phyloP scores from a whole-genome alignment of 2,113 vertebrate genomes.

The Brachypteracias leptosomus region DNA sequence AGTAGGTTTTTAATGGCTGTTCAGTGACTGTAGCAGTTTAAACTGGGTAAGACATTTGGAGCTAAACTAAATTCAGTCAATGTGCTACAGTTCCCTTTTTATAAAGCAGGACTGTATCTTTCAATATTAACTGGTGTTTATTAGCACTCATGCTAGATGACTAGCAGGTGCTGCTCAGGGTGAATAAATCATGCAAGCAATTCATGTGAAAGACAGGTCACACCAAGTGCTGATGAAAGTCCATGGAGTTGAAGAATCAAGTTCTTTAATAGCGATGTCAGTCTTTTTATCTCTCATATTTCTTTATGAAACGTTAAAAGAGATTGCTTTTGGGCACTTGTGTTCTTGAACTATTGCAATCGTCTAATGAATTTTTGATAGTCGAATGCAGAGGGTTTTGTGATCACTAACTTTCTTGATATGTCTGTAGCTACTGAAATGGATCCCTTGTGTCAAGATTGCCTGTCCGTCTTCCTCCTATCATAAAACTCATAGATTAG shows the following conservation, averaged over 20 bases:
- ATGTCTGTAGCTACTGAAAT: conserved; percentile 15
- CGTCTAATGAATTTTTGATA: conserved; percentile 58
- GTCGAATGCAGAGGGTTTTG: conserved; percentile 32
- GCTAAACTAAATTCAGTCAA: background rate
- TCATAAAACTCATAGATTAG: background rate
- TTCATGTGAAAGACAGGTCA: conserved; percentile 14
- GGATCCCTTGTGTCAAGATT: conserved; percentile 8
- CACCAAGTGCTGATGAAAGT: background rate
- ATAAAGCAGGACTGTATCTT: background rate
- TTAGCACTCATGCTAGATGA: background rate
- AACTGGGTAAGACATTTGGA: background rate
- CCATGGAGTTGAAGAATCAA: background rate
- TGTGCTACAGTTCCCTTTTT: background rate
- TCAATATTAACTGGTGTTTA: background rate
- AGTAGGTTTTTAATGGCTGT: conserved; percentile 19
- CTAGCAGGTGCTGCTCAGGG: conserved; percentile 11
- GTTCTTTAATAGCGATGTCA: conserved; percentile 33
- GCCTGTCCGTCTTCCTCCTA: conserved; percentile 23
- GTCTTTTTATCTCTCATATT: conserved; percentile 48
- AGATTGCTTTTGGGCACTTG: conserved; percentile 53
- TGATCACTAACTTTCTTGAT: conserved; percentile 37
- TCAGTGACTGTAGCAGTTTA: conserved; percentile 2
- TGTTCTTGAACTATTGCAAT: conserved; percentile 54
- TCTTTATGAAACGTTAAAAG: conserved; percentile 49
- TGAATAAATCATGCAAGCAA: conserved; percentile 44